Conservation (phyloP, 2,113 vertebrate species). For the Poeciliopsis occidentalis region DNA sequence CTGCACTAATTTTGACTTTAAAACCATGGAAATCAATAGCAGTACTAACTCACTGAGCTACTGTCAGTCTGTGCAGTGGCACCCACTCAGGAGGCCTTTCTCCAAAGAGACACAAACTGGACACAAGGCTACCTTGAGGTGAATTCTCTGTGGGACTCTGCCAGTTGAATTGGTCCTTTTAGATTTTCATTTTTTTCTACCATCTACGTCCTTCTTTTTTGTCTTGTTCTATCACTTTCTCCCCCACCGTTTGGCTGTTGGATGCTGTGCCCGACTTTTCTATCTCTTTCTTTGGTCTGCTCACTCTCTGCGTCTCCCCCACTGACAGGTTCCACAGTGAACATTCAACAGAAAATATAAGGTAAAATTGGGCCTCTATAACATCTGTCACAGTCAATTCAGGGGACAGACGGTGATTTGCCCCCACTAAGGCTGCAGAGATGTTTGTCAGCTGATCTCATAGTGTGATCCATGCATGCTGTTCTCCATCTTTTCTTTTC, state of each 20-base stretch:
- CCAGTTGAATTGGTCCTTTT: slow-evolving; percentile 68
- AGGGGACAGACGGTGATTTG: slow-evolving; percentile 46
- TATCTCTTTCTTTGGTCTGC: slow-evolving; percentile 49
- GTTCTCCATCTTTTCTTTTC: slow-evolving; percentile 20
- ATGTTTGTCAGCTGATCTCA: slow-evolving; percentile 67
- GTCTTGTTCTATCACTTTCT: slow-evolving; percentile 62
- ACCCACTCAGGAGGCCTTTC: slow-evolving; percentile 59
- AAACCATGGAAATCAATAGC: slow-evolving; percentile 60
- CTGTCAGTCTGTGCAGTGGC: slow-evolving; percentile 57
- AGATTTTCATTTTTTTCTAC: slow-evolving; percentile 70
- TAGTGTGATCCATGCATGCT: slow-evolving; percentile 40
- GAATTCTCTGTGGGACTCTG: slow-evolving; percentile 62
- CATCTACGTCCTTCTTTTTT: slow-evolving; percentile 66
- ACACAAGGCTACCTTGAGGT: slow-evolving; percentile 67
- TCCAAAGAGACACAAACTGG: slow-evolving; percentile 76
- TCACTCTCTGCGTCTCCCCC: slow-evolving; percentile 59
- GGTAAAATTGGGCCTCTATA: slow-evolving; percentile 59
- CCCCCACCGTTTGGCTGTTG: slow-evolving; percentile 49
- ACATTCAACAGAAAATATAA: slow-evolving; percentile 52
- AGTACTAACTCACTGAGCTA: slow-evolving; percentile 38
- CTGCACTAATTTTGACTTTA: slow-evolving; percentile 21
- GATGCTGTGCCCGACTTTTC: slow-evolving; percentile 29
- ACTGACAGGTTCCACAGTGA: slow-evolving; percentile 43
- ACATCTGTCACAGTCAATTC: slow-evolving; percentile 60
- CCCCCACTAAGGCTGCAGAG: slow-evolving; percentile 48